Percentiles rank a stretch among this genome's conserved stretches.
Evolutionary conservation across 2,888 invertebrate genomes (phyloP).

Genomic region (Syritta pipiens): DNA sequence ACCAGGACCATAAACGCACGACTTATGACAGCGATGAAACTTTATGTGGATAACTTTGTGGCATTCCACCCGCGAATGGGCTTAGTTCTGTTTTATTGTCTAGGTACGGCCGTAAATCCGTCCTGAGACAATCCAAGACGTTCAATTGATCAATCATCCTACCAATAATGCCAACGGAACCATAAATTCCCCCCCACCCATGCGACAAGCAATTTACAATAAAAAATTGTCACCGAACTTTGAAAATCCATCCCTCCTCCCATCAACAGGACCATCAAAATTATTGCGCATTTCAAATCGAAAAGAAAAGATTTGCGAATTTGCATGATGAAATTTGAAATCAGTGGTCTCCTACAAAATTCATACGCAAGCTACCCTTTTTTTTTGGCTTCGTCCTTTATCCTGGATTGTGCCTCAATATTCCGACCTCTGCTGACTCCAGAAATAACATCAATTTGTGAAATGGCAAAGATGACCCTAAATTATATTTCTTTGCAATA

Average conservation of each 20-base stretch:
- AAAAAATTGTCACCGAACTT: conserved; percentile 53
- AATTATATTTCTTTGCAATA: conserved; percentile 64
- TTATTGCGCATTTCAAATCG: conserved; percentile 49
- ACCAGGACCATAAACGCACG: no score
- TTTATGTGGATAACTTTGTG: no score
- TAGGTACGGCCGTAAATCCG: neutral
- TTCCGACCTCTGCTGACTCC: conserved; percentile 7
- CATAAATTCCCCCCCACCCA: conserved; percentile 36
- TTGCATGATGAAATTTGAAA: conserved; percentile 63
- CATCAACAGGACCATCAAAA: neutral
- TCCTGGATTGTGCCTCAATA: conserved; percentile 12
- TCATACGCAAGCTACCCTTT: conserved; percentile 44
- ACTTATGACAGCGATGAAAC: no score
- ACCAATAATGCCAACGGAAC: conserved; percentile 22
- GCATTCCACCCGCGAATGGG: no score
- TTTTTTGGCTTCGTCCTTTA: conserved; percentile 34
- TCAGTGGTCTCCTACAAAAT: conserved; percentile 48
- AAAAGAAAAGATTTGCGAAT: conserved; percentile 36
- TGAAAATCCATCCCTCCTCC: conserved; percentile 47
- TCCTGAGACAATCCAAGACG: neutral
- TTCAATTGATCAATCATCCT: conserved; percentile 11
- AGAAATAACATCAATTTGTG: conserved; percentile 67
- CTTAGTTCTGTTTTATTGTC: conserved; percentile 10
- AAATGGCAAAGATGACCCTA: conserved; percentile 67
- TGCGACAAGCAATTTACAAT: conserved; percentile 54